Conservation (phyloP, 2,113 vertebrate species). For the Toxotes jaculatrix region DNA sequence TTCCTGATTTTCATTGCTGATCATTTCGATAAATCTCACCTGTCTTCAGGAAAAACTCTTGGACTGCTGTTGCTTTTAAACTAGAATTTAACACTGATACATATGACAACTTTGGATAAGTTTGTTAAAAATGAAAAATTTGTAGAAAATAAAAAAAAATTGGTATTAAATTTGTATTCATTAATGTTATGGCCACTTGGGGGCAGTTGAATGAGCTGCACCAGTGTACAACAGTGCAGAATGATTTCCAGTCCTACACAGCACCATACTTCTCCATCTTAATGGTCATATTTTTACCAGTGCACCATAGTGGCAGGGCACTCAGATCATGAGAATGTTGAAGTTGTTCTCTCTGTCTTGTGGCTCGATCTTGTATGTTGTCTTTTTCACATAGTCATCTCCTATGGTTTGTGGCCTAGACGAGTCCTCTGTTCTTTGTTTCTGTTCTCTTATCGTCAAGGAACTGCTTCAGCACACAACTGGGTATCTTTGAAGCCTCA, state of each 20-base stretch:
- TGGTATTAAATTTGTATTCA: conserved; percentile 1
- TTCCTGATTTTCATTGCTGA: not conserved
- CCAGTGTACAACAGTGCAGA: not conserved
- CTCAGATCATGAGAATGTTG: not conserved
- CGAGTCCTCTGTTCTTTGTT: conserved; percentile 42
- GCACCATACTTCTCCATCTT: not conserved
- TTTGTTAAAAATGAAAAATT: not conserved
- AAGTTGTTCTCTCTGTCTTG: conserved; percentile 10
- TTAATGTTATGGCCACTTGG: not conserved
- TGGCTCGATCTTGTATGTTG: not conserved
- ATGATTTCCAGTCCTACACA: no score
- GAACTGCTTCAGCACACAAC: conserved; percentile 43
- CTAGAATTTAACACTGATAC: not conserved
- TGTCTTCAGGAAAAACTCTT: not conserved
- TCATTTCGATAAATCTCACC: not conserved
- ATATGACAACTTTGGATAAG: not conserved
- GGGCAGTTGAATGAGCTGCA: not conserved
- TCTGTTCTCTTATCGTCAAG: conserved; percentile 67
- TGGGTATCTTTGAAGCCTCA: conserved; percentile 55
- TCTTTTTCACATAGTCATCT: conserved; percentile 39
- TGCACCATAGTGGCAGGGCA: not conserved
- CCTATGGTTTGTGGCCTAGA: not conserved
- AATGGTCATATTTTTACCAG: not conserved
- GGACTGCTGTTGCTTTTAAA: not conserved
- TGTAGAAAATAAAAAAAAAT: not conserved